Conservation (phyloP, 2,797 vertebrate genomes). For the Selene dorsalis region DNA sequence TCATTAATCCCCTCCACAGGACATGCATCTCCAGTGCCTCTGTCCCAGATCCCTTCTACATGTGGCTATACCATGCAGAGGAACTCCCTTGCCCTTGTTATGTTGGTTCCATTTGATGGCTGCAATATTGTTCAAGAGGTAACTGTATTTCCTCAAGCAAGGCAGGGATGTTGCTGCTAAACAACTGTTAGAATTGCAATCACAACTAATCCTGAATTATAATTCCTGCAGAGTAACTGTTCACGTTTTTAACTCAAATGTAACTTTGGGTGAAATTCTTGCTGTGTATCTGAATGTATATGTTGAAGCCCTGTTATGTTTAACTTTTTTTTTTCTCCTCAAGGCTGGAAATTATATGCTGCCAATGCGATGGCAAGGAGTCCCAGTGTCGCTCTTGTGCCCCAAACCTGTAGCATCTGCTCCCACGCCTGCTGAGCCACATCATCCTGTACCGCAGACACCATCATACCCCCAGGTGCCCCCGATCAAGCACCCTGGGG, state of each 20-base stretch:
- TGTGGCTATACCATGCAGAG: slow-evolving; percentile 73
- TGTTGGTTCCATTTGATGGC: slow-evolving; percentile 68
- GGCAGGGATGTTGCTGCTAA: not conserved
- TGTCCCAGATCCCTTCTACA: slow-evolving; percentile 60
- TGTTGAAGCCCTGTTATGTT: not conserved
- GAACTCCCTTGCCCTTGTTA: slow-evolving; percentile 43
- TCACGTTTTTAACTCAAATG: too few species aligned
- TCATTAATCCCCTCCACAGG: slow-evolving; percentile 7
- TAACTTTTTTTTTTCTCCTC: not conserved
- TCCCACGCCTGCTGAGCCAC: not conserved
- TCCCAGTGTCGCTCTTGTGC: slow-evolving; percentile 66
- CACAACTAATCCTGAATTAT: not conserved
- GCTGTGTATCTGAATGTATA: too few species aligned
- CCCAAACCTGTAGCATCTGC: slow-evolving; percentile 11
- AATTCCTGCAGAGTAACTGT: too few species aligned
- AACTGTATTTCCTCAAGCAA: slow-evolving; percentile 2
- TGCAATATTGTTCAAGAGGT: slow-evolving; percentile 71
- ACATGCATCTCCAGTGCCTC: slow-evolving; percentile 22
- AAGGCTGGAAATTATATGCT: slow-evolving; percentile 64
- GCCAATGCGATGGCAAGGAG: slow-evolving; percentile 65
- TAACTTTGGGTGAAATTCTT: too few species aligned
- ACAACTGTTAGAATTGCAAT: too few species aligned
- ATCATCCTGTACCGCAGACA: not conserved
- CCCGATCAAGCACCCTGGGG: not conserved
- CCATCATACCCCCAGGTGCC: not conserved